phyloP scores from a whole-genome alignment of 2,113 vertebrate genomes.

The Tetrao urogallus region DNA sequence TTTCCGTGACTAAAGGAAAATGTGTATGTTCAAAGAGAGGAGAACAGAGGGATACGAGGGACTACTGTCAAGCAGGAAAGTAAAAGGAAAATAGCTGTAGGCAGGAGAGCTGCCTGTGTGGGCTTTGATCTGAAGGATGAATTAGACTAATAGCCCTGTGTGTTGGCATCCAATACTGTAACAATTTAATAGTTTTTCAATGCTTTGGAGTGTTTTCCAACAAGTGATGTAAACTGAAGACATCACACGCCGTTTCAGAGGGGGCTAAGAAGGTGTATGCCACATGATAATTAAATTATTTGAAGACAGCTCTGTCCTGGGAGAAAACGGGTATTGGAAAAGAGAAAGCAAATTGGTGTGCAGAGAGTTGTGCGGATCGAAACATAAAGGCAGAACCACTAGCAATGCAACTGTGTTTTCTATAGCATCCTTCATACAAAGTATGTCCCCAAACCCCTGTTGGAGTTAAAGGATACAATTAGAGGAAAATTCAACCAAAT shows the following conservation, averaged over 20 bases:
- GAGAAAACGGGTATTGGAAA: neutral
- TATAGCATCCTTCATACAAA: neutral
- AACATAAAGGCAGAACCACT: constrained; percentile 25
- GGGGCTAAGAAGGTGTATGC: constrained; percentile 36
- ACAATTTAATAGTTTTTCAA: constrained; percentile 74
- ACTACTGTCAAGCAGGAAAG: constrained; percentile 83
- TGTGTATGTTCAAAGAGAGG: constrained; percentile 85
- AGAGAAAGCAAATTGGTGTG: constrained; percentile 34
- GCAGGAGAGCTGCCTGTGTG: constrained; percentile 87
- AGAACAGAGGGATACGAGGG: constrained; percentile 82
- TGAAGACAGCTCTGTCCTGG: constrained; percentile 51
- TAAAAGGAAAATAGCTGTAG: constrained; percentile 88
- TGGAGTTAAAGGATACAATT: neutral
- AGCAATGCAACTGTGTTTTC: constrained; percentile 32
- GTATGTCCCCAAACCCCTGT: neutral
- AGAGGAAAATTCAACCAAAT: neutral
- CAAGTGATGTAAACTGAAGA: constrained; percentile 64
- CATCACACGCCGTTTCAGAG: neutral
- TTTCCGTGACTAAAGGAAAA: constrained; percentile 90
- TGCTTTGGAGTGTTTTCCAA: constrained; percentile 75
- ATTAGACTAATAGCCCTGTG: constrained; percentile 78
- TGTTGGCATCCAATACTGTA: constrained; percentile 69
- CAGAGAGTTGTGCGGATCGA: neutral
- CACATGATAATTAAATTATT: constrained; percentile 63
- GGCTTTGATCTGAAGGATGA: constrained; percentile 82